Evolutionary conservation across 2,888 invertebrate species (phyloP), one percentile per base, ranked within the genome.

Genomic region (Agriopis aurantiaria): DNA sequence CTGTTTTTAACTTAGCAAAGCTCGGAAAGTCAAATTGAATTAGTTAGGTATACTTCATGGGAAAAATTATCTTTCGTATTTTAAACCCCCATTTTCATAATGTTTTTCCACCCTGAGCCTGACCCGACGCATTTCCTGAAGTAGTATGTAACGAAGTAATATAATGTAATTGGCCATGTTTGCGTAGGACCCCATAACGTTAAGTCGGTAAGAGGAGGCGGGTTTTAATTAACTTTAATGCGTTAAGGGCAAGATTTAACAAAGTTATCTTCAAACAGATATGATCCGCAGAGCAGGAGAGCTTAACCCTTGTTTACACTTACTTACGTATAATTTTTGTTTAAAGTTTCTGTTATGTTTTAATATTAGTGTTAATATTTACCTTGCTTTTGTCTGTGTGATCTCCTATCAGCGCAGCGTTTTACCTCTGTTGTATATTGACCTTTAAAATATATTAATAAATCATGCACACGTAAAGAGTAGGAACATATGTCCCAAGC

Each of bases 181-280:
- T 57, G 45, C 45, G 45, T 17, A 57, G 23, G 57, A 17, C 23
- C 17, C 45, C 57, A 45, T 57, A 57, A 45, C 45, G 17, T 8
- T n/a, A 57, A 45, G 14, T 11, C 2, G 43, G 41, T 23, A 55
- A 40, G 55, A 40, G 23, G 43, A 58, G 57, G 58, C 23, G 17
- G 8, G n/a, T 49, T 59, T 48, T 59, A 46, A 59, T 59, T 46
- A 46, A 48, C 46, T 46, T 46, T 59, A 46, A 59, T 59, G 12
- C 43, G 3, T 41, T 43, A 43, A 46, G 33, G 46, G 5, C 12
- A 1, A 8, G 4, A 46, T 59, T 59, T 46, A 23, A 17, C 58
- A 33, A 59, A 61, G 10, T 52, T 49, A 52, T 41, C 17, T 14
- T 10, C 41, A 51, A 43, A 60, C 49, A 60, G 46, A 57, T 57